phyloP scores from a whole-genome alignment of 2,888 invertebrate species.

The Diadromus collaris region DNA sequence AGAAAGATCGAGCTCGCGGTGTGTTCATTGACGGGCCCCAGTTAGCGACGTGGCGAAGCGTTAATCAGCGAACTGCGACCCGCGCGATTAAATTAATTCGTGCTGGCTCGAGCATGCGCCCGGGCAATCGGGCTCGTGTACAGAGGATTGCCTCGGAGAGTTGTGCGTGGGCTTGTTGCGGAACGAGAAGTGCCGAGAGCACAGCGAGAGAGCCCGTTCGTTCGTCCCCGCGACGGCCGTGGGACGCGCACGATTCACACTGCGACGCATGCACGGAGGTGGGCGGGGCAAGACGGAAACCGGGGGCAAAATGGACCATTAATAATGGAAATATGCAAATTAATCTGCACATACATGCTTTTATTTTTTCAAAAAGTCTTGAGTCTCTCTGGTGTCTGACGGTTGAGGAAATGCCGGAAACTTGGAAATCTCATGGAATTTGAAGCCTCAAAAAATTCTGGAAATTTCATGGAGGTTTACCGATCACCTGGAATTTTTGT shows the following conservation, averaged over 20 bases:
- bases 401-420: no score
- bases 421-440: no score
- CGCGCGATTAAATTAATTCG: constrained; percentile 56
- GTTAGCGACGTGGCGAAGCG: constrained; percentile 27
- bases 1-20: neutral
- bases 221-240: neutral
- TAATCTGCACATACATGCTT: no score
- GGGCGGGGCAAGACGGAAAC: no score
- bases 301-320: neutral
- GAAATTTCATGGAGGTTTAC: no score
- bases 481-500: no score
- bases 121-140: constrained; percentile 9
- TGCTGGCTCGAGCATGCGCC: constrained; percentile 39
- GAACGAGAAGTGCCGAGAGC: neutral
- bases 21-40: neutral
- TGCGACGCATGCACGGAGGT: neutral
- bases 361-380: no score
- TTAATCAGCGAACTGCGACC: constrained; percentile 60
- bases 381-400: no score
- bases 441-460: no score
- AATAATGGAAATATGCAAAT: no score
- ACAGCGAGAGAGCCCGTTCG: neutral
- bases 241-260: constrained; percentile 3
- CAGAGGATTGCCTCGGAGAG: constrained; percentile 2
- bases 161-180: constrained; percentile 17